A percentile compares a stretch with the other conserved stretches of the same genome.
Conservation (phyloP, 2,113 vertebrate species). For the Ceyx margarethae region DNA sequence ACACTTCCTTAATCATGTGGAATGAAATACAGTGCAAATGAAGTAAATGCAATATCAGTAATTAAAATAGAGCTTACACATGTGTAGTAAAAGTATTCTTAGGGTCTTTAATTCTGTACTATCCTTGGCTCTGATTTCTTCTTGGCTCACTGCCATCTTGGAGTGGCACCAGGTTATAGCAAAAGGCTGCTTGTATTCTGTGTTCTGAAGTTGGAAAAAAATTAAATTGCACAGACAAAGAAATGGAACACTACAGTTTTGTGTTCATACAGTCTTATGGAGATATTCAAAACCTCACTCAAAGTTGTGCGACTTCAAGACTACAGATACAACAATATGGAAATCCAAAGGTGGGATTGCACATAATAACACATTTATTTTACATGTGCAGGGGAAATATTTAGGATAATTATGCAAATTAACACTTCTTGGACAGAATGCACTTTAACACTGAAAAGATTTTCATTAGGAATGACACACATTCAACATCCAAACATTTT, state of each 20-base stretch:
- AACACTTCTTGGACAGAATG: not conserved
- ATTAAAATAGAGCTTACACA: slow-evolving; percentile 41
- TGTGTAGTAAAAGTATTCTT: slow-evolving; percentile 30
- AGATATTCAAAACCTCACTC: not conserved
- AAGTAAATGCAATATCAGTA: slow-evolving; percentile 7
- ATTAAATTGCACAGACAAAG: not conserved
- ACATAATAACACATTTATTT: not conserved
- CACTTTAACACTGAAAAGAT: not conserved
- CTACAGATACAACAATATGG: not conserved
- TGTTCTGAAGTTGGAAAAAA: not conserved
- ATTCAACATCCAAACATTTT: not conserved
- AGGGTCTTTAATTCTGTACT: slow-evolving; percentile 7
- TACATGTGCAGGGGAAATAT: not conserved
- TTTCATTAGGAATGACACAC: not conserved
- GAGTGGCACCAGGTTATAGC: slow-evolving; percentile 19
- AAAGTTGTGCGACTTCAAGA: not conserved
- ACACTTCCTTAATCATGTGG: slow-evolving; percentile 11
- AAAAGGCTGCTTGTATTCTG: slow-evolving; percentile 7
- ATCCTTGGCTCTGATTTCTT: not conserved
- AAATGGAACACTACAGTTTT: not conserved
- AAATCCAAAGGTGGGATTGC: not conserved
- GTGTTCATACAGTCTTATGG: not conserved
- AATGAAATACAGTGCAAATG: slow-evolving; percentile 11
- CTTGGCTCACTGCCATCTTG: slow-evolving; percentile 17
- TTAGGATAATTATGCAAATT: slow-evolving; percentile 1